Percentiles rank a stretch among this genome's conserved stretches.
These are phyloP conservation scores for Nasonia vitripennis DNA, from an alignment of 1,140 invertebrate genomes.

Conservation along the genomic window DNA sequence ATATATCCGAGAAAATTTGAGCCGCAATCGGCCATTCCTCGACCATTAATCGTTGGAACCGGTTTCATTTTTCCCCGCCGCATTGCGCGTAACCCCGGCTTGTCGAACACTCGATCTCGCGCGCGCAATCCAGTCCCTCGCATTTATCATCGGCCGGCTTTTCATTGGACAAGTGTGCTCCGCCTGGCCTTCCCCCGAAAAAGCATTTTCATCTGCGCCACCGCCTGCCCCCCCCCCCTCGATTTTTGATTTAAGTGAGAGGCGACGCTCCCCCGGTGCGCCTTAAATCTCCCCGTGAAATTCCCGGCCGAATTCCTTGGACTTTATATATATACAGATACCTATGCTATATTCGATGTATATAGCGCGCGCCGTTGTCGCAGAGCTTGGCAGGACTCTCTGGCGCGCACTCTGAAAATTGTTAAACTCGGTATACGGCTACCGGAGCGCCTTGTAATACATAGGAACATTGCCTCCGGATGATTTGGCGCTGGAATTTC, in stretches of 20 bases:
- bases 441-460: background rate
- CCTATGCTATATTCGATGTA: background rate
- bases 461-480: background rate
- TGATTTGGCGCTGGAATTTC: background rate
- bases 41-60: background rate
- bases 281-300: slow-evolving; percentile 6
- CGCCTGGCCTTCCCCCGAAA: background rate
- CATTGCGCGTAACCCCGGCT: background rate
- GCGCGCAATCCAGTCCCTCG: background rate
- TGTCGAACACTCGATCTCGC: background rate
- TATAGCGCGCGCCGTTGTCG: background rate
- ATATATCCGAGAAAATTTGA: no score
- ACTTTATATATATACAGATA: background rate
- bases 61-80: background rate
- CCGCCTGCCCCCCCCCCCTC: background rate
- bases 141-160: background rate
- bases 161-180: background rate
- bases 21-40: no score
- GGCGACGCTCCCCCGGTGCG: background rate
- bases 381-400: slow-evolving; percentile 4
- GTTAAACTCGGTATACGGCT: background rate
- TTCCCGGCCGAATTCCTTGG: slow-evolving; percentile 9
- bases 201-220: background rate
- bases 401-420: background rate
- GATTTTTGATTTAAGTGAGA: slow-evolving; percentile 20